Conservation (phyloP, 2,888 invertebrate species). For the Netelia virgata region DNA sequence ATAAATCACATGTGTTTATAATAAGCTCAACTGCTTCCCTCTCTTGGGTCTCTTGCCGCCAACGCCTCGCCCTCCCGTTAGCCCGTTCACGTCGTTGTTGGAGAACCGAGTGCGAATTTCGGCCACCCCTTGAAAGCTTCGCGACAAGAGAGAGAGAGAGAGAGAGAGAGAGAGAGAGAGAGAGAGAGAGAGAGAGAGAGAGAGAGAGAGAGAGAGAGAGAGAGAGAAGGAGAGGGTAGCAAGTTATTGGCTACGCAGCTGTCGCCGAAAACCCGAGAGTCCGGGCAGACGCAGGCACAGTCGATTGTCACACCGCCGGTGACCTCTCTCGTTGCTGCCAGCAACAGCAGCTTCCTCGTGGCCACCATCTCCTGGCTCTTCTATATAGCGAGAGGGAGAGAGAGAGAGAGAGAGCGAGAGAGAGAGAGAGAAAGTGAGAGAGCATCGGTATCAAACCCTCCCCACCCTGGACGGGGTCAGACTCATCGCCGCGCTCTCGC, state of each 20-base stretch:
- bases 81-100: conserved; percentile 3
- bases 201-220: conserved; percentile 12
- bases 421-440: too few relatives aligned
- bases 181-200: not conserved
- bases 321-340: conserved; percentile 73
- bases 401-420: too few relatives aligned
- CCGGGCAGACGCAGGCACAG: conserved; percentile 69
- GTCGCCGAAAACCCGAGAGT: conserved; percentile 78
- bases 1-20: too few relatives aligned
- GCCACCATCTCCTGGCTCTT: conserved; percentile 52
- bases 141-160: conserved; percentile 5
- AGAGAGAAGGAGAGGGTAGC: conserved; percentile 64
- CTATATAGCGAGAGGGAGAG: not conserved
- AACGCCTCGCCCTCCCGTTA: conserved; percentile 11
- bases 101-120: conserved; percentile 47
- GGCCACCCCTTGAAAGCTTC: conserved; percentile 41
- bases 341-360: conserved; percentile 60
- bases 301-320: conserved; percentile 83
- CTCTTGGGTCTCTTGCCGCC: too few relatives aligned
- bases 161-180: too few relatives aligned
- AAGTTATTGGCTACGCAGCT: conserved; percentile 84
- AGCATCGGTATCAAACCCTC: conserved; percentile 28
- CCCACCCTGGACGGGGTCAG: conserved; percentile 79
- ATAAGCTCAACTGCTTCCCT: too few relatives aligned
- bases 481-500: conserved; percentile 80